Conservation (phyloP, 2,113 vertebrate species). For the Orientallactaga bullata region DNA sequence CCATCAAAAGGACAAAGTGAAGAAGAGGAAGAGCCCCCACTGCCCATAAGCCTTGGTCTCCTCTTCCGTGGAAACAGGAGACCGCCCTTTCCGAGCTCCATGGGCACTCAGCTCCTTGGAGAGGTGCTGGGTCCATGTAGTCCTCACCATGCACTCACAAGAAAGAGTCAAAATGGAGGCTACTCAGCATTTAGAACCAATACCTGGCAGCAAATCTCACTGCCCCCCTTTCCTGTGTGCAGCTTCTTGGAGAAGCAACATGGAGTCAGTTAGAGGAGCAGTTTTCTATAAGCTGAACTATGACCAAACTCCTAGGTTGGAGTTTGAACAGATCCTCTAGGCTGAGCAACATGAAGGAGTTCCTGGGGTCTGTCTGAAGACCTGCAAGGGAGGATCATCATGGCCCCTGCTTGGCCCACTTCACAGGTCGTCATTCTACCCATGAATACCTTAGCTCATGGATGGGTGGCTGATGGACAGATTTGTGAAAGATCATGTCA, state of each 20-base stretch:
- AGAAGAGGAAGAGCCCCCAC: neutral
- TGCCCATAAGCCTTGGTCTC: neutral
- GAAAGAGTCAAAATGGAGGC: neutral
- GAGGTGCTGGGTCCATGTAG: neutral
- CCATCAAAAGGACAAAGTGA: neutral
- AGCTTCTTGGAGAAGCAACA: neutral
- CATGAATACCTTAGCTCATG: neutral
- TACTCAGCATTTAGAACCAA: neutral
- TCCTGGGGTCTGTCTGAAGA: neutral
- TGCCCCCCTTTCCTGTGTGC: accelerated
- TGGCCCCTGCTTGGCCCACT: neutral
- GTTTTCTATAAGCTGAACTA: too few species aligned
- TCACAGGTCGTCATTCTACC: neutral
- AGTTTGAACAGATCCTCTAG: too few species aligned
- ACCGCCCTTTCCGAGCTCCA: neutral
- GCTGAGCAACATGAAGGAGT: neutral
- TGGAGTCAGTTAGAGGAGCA: neutral
- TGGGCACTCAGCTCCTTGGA: neutral
- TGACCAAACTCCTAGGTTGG: too few species aligned
- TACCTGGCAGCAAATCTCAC: neutral
- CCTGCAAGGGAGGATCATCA: neutral
- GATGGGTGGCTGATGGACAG: too few species aligned
- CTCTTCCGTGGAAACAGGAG: neutral
- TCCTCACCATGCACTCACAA: neutral
- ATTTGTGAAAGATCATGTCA: neutral